Percentiles rank a stretch among this genome's conserved stretches.
These are phyloP conservation scores for Montipora capricornis DNA, from an alignment of 64 coral and sea anemone genomes.

Conservation along the genomic window DNA sequence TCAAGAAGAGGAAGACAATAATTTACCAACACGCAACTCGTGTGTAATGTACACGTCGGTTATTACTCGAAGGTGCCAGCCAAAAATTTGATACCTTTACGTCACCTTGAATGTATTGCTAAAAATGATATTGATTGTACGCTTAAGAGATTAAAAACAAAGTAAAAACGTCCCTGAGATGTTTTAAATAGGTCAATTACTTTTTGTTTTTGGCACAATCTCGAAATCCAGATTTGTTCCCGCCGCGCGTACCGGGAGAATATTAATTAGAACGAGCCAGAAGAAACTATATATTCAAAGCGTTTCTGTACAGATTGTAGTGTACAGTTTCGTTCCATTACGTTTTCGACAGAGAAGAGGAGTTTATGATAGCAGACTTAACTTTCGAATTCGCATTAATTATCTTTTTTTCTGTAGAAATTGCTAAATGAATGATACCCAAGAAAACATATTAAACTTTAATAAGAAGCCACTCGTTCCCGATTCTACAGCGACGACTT, in stretches of 20 bases:
- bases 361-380: background rate
- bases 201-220: background rate
- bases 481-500: background rate
- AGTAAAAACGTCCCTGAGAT: background rate
- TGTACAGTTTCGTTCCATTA: constrained; percentile 2
- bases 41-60: too few relatives aligned
- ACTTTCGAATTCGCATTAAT: background rate
- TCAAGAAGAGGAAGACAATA: too few relatives aligned
- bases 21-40: background rate
- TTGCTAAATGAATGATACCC: background rate
- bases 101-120: background rate
- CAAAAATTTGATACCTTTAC: background rate
- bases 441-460: background rate
- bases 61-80: too few relatives aligned
- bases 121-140: background rate
- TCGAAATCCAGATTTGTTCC: background rate
- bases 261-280: too few relatives aligned
- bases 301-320: too few relatives aligned
- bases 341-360: background rate
- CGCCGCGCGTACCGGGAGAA: background rate
- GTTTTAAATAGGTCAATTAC: background rate
- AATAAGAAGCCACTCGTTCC: background rate
- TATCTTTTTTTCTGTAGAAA: background rate
- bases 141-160: constrained; percentile 21
- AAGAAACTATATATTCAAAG: too few relatives aligned